Base-by-base conservation (phyloP, 2,797 vertebrate genomes). In the Morelia viridis region DNA sequence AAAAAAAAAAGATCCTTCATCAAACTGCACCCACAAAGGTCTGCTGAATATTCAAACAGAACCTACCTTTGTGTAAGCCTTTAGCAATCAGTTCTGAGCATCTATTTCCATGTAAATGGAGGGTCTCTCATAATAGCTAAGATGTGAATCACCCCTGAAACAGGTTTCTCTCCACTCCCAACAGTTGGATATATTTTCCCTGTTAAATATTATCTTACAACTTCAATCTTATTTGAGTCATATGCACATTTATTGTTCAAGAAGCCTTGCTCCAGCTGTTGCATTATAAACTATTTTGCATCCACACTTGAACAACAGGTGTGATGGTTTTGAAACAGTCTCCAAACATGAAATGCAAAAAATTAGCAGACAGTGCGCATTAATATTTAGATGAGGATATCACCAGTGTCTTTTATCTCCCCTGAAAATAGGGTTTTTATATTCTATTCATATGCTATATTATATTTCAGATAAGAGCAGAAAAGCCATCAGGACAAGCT, bases 21-120 rank as follows among this genome's bases (percentile, higher is more conserved):
- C 93, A 87, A 91, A 65, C 76, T 92, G 93, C 57, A 8, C 13
- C 65, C 93, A 93, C 56, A 56, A n/a, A 93, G 94, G 95, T 87
- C 90, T 85, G 64, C 85, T 76, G 58, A 94, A 95, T 92, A 94
- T 90, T 89, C 24, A 92, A 94, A 83, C 58, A 41, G 35, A 92
- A 87, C 31, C 64, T 92, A 91, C 46, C n/a, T 88, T 93, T 89
- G 85, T 91, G 76, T 80, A 87, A 95, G 2, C 85, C 62, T 90
- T 80, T 91, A 28, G 31, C 46, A 58, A 10, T 57, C 92, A 62
- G 68, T 86, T 88, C 91, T 56, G 93, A 92, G 90, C 22, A 85
- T 58, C 62, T 56, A 87, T 93, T 93, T 94, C 62, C 94, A 76
- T 83, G 90, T 90, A 64, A 24, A 57, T 61, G 80, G 57, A 24